Base-by-base conservation (phyloP, 2,888 invertebrate species). In the Laothoe populi region DNA sequence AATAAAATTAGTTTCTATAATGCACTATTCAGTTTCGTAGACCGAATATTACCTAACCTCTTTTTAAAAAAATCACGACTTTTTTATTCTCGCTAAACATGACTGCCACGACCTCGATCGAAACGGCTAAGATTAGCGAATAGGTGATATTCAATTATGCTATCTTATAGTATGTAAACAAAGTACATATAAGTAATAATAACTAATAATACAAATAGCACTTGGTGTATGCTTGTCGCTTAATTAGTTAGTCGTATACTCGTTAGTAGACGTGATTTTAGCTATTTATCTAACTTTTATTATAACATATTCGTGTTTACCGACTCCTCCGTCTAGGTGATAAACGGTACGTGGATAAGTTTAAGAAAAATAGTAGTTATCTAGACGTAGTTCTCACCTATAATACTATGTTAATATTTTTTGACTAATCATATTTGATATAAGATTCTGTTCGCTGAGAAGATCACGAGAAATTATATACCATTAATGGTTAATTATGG, bases 1-100 rank as follows among this genome's bases (percentile, higher is more conserved):
- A 31, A 16, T 64, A 26, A n/a, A 49, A 49, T 49, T n/a, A 49
- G 31, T n/a, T 49, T 49, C 49, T 49, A 49, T 16, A 49, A 49
- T 49, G 16, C 26, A 31, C 8, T 3, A 16, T 49, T 8, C n/a
- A 31, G 7, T 31, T 35, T 19, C 10, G 35, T 53, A 19, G 19
- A 10, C 19, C 16, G 19, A 46, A 46, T 44, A 44, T 19, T 19
- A 44, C 7, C 8, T 44, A 11, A 1, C 19, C 16, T 16, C 42
- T 13, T 4, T 42, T 16, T 13, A 3, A 16, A 42, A 5, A n/a
- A n/a, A n/a, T n/a, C n/a, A n/a, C n/a, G n/a, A 26, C 26, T 4
- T 3, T 7, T 26, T 26, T 26, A 26, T 26, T 26, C 26, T 26
- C 3, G 26, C 7, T 4, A 4, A 26, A 7, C 26, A 40, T n/a